A percentile compares a stretch with the other conserved stretches of the same genome.
These are phyloP conservation scores for Trinorchestia longiramus DNA, from an alignment of 1,140 invertebrate species.

Conservation along the genomic window DNA sequence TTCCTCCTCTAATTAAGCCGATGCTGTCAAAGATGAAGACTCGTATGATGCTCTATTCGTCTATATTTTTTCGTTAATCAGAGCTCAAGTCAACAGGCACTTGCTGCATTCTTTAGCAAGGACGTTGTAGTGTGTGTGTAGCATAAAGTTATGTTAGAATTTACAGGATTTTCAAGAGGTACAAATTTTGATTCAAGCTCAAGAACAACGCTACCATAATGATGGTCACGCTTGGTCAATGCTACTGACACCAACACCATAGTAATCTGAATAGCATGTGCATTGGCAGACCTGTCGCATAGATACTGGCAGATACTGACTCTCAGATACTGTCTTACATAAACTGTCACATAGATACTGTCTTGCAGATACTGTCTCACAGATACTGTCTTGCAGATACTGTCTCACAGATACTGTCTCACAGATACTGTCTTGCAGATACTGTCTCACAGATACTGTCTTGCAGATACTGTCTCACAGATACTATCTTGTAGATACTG, in stretches of 20 bases:
- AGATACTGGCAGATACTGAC: background rate
- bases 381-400: background rate
- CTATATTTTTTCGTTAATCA: background rate
- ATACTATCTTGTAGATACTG: background rate
- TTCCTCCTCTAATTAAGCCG: background rate
- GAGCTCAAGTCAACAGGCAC: background rate
- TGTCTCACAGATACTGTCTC: background rate
- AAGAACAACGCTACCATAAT: background rate
- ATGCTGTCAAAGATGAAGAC: background rate
- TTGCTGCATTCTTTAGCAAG: background rate
- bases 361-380: background rate
- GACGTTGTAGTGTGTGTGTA: background rate
- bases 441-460: background rate
- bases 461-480: background rate
- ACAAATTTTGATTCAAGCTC: background rate
- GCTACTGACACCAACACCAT: background rate
- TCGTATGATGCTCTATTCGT: background rate
- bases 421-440: background rate
- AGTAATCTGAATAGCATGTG: background rate
- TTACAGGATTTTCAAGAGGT: background rate
- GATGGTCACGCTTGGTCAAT: background rate
- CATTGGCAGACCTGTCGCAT: background rate
- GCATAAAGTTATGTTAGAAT: background rate
- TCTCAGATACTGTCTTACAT: background rate
- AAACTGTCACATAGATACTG: background rate